Evolutionary conservation across 2,113 vertebrate genomes (phyloP), one percentile per base, ranked within the genome.

Genomic region (Bothrops jararaca): DNA sequence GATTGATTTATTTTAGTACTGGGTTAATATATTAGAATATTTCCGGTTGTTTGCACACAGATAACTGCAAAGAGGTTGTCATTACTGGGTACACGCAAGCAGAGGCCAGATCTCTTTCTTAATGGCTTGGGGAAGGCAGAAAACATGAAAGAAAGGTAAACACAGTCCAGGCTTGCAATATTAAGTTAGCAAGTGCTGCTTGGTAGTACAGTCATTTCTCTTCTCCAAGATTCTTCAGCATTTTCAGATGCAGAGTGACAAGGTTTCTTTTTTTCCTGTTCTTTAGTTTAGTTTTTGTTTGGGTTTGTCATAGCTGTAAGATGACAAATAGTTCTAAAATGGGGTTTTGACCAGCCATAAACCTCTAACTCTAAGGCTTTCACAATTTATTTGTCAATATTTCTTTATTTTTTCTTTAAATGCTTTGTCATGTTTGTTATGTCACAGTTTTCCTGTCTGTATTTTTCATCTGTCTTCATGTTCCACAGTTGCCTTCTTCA

Each of bases 41-140:
- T 97, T 98, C 97, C 97, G 98, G 97, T 99, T 99, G 98, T 98
- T 98, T 98, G 97, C 98, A 98, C 98, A 98, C 98, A 99, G 98
- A 99, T 98, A 98, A 98, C 98, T 98, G 98, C 98, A 99, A 98
- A 98, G 98, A 99, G 98, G 96, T 99, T 98, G 98, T 98, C 98
- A 98, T 98, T 98, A 98, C 98, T 98, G 98, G 98, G 98, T 99
- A 98, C 98, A 98, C 95, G 97, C 98, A 98, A 99, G 98, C 98
- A 97, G 98, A 99, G 97, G 98, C 98, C 98, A 98, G 98, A 98
- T 96, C 98, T 98, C 98, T 98, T 97, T 98, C 98, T 98, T 99
- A 99, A 98, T 98, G 98, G 97, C 98, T 97, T 97, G 97, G 97
- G 98, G 96, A 98, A 98, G 97, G 97, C 98, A 98, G 97, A 97